These are phyloP conservation scores for Caenorhabditis latens DNA, from an alignment of 1,140 invertebrate genomes.

Conservation along the genomic window DNA sequence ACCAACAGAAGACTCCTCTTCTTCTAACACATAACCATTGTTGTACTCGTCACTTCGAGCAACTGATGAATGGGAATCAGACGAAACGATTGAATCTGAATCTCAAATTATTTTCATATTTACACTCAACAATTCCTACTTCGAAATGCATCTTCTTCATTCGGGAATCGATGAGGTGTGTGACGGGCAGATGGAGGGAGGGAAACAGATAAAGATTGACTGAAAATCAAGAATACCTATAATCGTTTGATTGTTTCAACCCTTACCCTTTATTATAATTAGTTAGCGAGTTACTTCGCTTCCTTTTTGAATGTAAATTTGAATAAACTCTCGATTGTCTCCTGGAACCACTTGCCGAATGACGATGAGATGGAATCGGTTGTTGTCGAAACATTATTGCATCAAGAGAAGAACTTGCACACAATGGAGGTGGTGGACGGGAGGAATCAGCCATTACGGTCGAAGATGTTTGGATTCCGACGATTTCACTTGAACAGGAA, in stretches of 20 bases:
- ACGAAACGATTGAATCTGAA: constrained; percentile 41
- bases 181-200: constrained; percentile 62
- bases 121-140: neutral
- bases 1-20: constrained; percentile 48
- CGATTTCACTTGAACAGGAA: constrained; percentile 62
- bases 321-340: constrained; percentile 62
- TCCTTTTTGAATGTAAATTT: constrained; percentile 59
- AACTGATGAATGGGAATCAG: constrained; percentile 58
- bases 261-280: constrained; percentile 60
- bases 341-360: constrained; percentile 61
- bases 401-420: constrained; percentile 57
- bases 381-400: constrained; percentile 55
- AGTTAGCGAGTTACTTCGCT: constrained; percentile 62
- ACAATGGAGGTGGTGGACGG: constrained; percentile 62
- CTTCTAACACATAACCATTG: constrained; percentile 55
- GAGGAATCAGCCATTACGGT: constrained; percentile 47
- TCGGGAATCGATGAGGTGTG: constrained; percentile 61
- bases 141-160: constrained; percentile 45
- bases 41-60: constrained; percentile 57
- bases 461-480: constrained; percentile 49
- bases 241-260: neutral
- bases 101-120: neutral
- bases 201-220: constrained; percentile 59
- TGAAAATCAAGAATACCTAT: neutral
- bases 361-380: constrained; percentile 35